Percentiles rank a stretch among this genome's conserved stretches.
phyloP scores from a whole-genome alignment of 2,113 vertebrate genomes.

The Syngnathoides biaculeatus region DNA sequence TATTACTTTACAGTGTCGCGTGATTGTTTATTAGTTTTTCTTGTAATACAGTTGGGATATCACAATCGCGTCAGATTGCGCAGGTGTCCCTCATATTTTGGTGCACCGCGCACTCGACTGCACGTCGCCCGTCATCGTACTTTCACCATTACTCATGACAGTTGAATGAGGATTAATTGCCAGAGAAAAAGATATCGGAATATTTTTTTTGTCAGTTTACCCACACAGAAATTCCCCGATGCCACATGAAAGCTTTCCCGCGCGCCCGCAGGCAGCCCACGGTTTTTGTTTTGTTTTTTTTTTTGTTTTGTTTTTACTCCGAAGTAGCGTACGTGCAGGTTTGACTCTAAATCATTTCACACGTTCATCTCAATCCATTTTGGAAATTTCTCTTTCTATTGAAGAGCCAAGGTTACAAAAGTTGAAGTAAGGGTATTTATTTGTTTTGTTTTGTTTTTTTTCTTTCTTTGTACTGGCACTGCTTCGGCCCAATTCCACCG shows the following conservation, averaged over 20 bases:
- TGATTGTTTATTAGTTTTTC: no score
- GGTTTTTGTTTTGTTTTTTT: constrained; percentile 20
- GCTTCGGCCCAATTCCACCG: constrained; percentile 48
- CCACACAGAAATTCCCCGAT: constrained; percentile 4
- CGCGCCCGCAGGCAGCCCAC: constrained; percentile 10
- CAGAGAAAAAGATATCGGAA: background rate
- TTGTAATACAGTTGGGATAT: no score
- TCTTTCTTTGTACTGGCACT: background rate
- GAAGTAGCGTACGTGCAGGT: constrained; percentile 1
- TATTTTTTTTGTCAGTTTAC: background rate
- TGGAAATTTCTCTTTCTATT: background rate
- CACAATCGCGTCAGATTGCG: no score
- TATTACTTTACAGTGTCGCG: no score
- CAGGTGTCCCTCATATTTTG: no score
- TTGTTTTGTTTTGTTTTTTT: background rate
- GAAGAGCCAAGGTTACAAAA: no score
- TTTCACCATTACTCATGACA: background rate
- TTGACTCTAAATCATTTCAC: constrained; percentile 23
- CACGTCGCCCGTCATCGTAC: no score
- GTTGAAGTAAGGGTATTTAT: background rate
- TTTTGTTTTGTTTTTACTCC: background rate
- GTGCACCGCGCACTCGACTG: no score
- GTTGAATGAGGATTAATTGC: background rate
- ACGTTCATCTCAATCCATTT: background rate
- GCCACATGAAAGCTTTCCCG: constrained; percentile 28